Evolutionary conservation across 92 coral and sea anemone genomes (phyloP), one percentile per base, ranked within the genome.

Genomic region (Epizoanthus scotinus): DNA sequence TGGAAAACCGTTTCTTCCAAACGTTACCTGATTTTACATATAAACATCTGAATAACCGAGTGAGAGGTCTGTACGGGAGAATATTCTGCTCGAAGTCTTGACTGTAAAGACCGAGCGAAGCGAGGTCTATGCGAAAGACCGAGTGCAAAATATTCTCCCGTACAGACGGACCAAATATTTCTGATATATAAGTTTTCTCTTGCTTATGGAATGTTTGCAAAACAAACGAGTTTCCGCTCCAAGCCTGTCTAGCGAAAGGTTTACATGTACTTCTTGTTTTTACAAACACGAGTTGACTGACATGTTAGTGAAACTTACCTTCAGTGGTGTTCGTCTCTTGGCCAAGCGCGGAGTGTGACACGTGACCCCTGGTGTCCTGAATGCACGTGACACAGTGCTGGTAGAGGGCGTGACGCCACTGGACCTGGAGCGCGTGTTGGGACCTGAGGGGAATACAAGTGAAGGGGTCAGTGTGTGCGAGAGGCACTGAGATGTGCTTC

Each of bases 311-410:
- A 26, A 63, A 63, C 69, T 63, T 63, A 63, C 69, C 28, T 63
- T 63, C 69, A 63, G 69, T 25, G 69, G 69, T 63, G 69, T 63
- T 63, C 69, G 69, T 28, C 69, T 63, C 69, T 63, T 63, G 8
- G 69, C 69, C 69, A 63, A 9, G 69, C 69, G 69, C 15, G 69
- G 69, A 25, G 44, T 63, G 69, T 63, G 69, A 63, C 69, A 0
- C 69, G 69, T 63, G n/a, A 63, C 69, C 69, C 69, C 69, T 25
- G 69, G 69, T 28, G 69, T 63, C 28, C 69, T 63, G 44, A 63
- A 28, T 25, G 28, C 69, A 63, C 69, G 18, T 63, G 69, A 63
- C 69, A 44, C 69, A 25, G 69, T 28, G 69, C 69, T 63, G 68
- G 68, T 21, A 63, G 69, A 63, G 38, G 44, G 69, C 18, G 69